Base-by-base conservation (phyloP, 2,797 vertebrate genomes). In the Sylvia borin region DNA sequence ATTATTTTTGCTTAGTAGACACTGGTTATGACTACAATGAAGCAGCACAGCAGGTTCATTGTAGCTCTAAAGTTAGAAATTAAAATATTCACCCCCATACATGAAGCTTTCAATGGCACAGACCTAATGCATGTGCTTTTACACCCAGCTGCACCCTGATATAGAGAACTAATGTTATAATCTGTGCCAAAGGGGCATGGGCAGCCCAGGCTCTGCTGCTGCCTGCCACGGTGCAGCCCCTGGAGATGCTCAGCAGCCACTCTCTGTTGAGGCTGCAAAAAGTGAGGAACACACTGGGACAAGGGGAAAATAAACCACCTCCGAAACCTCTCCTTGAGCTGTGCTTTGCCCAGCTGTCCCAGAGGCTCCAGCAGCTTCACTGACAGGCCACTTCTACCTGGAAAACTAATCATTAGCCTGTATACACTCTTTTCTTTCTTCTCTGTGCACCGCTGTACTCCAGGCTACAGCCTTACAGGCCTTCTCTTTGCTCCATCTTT, bases 141-240 rank as follows among this genome's bases (percentile, higher is more conserved):
- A 85, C 9, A 89, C 26, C 19, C 45, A 72, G 11, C 16, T 51
- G 40, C 64, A 85, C 13, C 47, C n/a, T 77, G 73, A 40, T 29
- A 31, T 13, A 5, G 26, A 34, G 55, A 84, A 51, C 57, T 79
- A 67, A 91, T 38, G n/a, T 47, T 32, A 17, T 4, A 32, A 68
- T 26, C 26, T 48, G 48, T 57, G 36, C 3, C 1, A 71, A 51
- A 77, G 10, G n/a, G 36, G 17, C 58, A 84, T 0, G 0, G 42
- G 34, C 22, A 82, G 53, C 67, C 32, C 38, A 82, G 36, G 34
- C 32, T 74, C 24, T 40, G 57, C 53, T 70, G 58, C 21, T 43
- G 40, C 10, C 65, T 80, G 48, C 25, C 0, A 0, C 1, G 1
- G 1, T n/a, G 50, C 80, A 84, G 85, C 27, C 42, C 47, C 54